Evolutionary conservation across 2,888 invertebrate species (phyloP).

Genomic region (Leptura quadrifasciata): DNA sequence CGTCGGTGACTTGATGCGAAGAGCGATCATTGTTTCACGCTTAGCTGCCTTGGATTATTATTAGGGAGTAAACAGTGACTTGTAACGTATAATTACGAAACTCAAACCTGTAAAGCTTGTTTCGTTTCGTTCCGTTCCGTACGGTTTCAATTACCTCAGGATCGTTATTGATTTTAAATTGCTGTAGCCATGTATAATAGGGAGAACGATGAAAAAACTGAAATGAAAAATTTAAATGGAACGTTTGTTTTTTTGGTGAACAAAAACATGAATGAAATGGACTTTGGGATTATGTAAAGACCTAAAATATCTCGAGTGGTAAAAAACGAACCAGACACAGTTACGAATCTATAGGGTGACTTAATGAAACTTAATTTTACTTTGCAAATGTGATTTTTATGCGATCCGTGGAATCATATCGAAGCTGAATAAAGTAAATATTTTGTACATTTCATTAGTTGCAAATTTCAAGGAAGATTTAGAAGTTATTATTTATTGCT

Average conservation of each 20-base stretch:
- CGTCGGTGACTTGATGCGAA: slow-evolving; percentile 67
- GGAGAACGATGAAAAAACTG: slow-evolving; percentile 43
- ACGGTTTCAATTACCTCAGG: slow-evolving; percentile 61
- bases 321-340: background rate
- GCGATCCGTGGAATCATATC: too few relatives aligned
- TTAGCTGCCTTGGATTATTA: slow-evolving; percentile 63
- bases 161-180: slow-evolving; percentile 60
- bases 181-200: slow-evolving; percentile 52
- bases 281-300: background rate
- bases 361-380: too few relatives aligned
- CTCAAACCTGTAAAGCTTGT: slow-evolving; percentile 50
- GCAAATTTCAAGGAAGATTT: too few relatives aligned
- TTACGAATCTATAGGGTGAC: background rate
- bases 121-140: slow-evolving; percentile 54
- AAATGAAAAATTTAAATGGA: slow-evolving; percentile 48
- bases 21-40: slow-evolving; percentile 68
- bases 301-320: background rate
- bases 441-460: too few relatives aligned
- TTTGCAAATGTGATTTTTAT: too few relatives aligned
- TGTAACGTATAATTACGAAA: slow-evolving; percentile 63
- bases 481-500: too few relatives aligned
- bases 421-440: too few relatives aligned
- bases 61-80: slow-evolving; percentile 61
- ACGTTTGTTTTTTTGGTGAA: background rate
- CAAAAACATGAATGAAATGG: slow-evolving; percentile 9